phyloP scores from a whole-genome alignment of 1,140 invertebrate genomes.

The Drosophila pseudoobscura region DNA sequence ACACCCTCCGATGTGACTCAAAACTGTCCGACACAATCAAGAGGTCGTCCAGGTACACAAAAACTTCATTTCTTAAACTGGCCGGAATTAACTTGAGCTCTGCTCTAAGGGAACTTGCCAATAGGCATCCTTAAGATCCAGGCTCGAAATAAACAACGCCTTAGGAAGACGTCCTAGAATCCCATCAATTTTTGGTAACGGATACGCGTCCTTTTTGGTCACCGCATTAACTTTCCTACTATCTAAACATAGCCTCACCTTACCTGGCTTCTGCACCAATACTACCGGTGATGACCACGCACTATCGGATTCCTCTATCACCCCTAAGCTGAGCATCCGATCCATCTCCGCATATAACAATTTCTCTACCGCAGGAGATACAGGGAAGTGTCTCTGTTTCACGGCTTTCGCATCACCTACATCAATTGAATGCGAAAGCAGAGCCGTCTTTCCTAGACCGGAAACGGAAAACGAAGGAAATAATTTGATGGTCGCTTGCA shows the following conservation, averaged over 20 bases:
- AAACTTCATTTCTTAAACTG: background rate
- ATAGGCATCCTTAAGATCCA: background rate
- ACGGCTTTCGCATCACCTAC: constrained; percentile 59
- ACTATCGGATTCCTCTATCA: constrained; percentile 52
- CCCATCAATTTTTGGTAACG: background rate
- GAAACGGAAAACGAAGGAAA: constrained; percentile 7
- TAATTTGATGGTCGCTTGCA: too few species aligned
- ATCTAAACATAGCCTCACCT: constrained; percentile 16
- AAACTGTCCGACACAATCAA: constrained; percentile 5
- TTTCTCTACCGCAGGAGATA: constrained; percentile 51
- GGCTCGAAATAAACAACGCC: constrained; percentile 5
- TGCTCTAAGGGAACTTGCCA: constrained; percentile 6
- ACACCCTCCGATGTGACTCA: background rate
- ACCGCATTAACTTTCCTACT: constrained; percentile 13
- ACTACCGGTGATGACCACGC: constrained; percentile 40
- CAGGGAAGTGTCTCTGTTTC: constrained; percentile 54
- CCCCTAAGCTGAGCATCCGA: constrained; percentile 50
- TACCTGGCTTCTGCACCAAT: constrained; percentile 27
- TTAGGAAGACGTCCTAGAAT: constrained; percentile 4
- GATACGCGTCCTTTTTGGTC: constrained; percentile 15
- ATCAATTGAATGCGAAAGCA: background rate
- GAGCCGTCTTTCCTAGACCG: background rate
- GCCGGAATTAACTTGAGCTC: background rate
- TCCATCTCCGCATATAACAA: constrained; percentile 39
- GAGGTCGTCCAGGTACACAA: constrained; percentile 4